A percentile compares a stretch with the other conserved stretches of the same genome.
Conservation (phyloP, 2,113 vertebrate species). For the Kobus ellipsiprymnus region DNA sequence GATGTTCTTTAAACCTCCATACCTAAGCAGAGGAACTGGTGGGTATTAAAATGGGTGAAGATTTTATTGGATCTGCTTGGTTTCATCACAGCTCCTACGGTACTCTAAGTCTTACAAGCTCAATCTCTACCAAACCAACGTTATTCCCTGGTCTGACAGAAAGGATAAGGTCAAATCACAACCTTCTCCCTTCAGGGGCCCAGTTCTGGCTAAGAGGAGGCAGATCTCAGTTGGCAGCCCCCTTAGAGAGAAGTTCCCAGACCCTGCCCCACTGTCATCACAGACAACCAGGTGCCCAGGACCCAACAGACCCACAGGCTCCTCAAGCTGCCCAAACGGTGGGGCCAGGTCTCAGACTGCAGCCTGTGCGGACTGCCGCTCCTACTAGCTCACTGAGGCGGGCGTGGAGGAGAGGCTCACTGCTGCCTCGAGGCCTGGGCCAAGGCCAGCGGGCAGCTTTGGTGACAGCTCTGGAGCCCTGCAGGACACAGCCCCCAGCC, state of each 20-base stretch:
- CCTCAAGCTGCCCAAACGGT: background rate
- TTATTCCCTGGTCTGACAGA: background rate
- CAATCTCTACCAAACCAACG: background rate
- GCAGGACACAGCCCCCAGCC: background rate
- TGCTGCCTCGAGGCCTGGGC: background rate
- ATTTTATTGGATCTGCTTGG: background rate
- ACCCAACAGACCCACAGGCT: background rate
- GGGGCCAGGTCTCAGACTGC: background rate
- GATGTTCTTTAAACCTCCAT: conserved; percentile 85
- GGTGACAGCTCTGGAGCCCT: background rate
- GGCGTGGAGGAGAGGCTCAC: background rate
- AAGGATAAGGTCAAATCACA: background rate
- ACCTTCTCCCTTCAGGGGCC: background rate
- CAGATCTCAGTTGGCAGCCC: background rate
- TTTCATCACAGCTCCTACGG: background rate
- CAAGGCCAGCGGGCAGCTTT: background rate
- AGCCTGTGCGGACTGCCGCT: background rate
- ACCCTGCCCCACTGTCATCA: background rate
- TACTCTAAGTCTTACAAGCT: background rate
- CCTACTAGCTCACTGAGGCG: background rate
- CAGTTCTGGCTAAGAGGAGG: background rate
- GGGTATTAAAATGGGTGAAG: conserved; percentile 58
- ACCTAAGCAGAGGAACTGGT: conserved; percentile 85
- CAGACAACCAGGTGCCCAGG: background rate
- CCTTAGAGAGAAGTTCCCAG: background rate